These are phyloP conservation scores for Plodia interpunctella DNA, from an alignment of 1,140 invertebrate species.

Conservation along the genomic window DNA sequence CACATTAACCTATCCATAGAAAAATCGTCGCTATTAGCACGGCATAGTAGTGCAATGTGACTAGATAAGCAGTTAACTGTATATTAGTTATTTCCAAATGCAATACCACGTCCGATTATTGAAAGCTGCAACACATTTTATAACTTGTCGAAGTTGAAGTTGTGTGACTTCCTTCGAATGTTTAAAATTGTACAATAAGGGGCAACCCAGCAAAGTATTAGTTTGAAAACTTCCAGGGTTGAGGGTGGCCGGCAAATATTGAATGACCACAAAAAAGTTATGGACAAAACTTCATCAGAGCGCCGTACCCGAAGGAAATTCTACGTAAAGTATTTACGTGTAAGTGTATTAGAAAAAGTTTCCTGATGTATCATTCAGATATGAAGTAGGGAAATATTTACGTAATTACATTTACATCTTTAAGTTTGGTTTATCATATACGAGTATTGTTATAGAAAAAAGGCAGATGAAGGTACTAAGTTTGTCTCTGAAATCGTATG, in stretches of 20 bases:
- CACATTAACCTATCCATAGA: too few species aligned
- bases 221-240: slow-evolving; percentile 34
- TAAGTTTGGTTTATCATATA: background rate
- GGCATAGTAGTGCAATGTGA: too few species aligned
- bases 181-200: slow-evolving; percentile 21
- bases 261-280: slow-evolving; percentile 42
- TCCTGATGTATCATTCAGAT: background rate
- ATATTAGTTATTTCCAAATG: too few species aligned
- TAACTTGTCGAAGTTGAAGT: slow-evolving; percentile 12
- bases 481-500: too few species aligned
- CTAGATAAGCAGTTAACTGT: too few species aligned
- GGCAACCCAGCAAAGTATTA: slow-evolving; percentile 25
- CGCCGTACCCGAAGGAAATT: slow-evolving; percentile 20
- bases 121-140: too few species aligned
- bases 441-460: too few species aligned
- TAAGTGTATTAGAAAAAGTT: slow-evolving; percentile 13
- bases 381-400: background rate
- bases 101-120: too few species aligned
- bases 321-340: slow-evolving; percentile 19
- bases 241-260: slow-evolving; percentile 39
- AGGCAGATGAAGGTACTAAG: too few species aligned
- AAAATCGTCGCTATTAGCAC: too few species aligned
- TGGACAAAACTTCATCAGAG: slow-evolving; percentile 25
- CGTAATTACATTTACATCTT: background rate
- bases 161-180: slow-evolving; percentile 19